Conservation (phyloP, 2,888 invertebrate genomes). For the Lasius fuliginosus region DNA sequence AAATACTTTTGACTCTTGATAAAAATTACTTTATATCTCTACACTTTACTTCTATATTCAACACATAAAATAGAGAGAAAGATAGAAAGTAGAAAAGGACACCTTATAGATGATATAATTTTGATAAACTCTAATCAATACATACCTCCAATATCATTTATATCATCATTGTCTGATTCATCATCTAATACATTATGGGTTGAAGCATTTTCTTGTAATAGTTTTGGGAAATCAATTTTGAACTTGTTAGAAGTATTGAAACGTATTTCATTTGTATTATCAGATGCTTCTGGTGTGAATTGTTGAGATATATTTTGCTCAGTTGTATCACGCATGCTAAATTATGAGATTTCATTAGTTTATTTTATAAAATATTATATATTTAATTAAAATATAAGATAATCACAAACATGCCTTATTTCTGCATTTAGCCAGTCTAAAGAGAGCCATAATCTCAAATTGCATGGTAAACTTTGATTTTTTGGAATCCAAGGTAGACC, state of each 20-base stretch:
- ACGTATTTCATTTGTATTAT: conserved; percentile 18
- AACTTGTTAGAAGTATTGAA: neutral
- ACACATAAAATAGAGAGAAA: neutral
- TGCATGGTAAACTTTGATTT: conserved; percentile 86
- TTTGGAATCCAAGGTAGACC: conserved; percentile 87
- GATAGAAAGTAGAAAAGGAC: neutral
- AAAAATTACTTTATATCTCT: neutral
- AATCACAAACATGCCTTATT: conserved; percentile 75
- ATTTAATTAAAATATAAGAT: neutral
- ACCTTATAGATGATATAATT: no score
- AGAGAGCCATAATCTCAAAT: conserved; percentile 87
- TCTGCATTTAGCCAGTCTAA: conserved; percentile 86
- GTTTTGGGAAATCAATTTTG: neutral
- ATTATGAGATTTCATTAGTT: neutral
- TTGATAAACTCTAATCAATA: neutral
- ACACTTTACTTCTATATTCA: neutral
- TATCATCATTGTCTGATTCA: neutral
- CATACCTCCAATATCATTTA: conserved; percentile 72
- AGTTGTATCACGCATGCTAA: neutral
- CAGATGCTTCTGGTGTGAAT: conserved; percentile 68
- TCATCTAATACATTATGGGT: neutral
- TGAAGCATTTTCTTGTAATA: neutral
- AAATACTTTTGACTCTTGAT: neutral
- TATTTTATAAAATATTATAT: neutral
- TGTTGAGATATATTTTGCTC: conserved; percentile 77